Percentiles rank a stretch among this genome's conserved stretches.
phyloP scores from a whole-genome alignment of 2,113 vertebrate genomes.

The Vulpes ferrilata region DNA sequence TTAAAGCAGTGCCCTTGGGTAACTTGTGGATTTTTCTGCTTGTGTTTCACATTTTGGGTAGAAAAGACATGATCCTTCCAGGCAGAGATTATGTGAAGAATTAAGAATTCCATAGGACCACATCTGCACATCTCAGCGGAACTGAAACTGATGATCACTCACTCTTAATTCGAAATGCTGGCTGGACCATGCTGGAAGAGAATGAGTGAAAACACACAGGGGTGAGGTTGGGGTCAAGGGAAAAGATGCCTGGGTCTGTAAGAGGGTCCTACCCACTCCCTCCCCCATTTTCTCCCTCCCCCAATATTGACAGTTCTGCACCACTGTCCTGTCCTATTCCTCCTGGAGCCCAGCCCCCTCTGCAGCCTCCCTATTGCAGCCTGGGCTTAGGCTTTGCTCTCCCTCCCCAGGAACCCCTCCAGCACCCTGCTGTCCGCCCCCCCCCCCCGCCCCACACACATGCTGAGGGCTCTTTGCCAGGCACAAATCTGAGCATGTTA shows the following conservation, averaged over 20 bases:
- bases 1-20: not conserved
- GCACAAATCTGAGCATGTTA: not conserved
- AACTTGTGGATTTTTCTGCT: not conserved
- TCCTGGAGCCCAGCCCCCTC: too few species aligned
- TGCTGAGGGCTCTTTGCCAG: not conserved
- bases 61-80: not conserved
- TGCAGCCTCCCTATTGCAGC: not conserved
- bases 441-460: too few species aligned
- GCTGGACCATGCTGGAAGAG: not conserved
- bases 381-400: not conserved
- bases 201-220: accelerated
- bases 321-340: not conserved
- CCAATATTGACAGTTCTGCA: not conserved
- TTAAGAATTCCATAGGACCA: not conserved
- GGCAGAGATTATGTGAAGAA: slow-evolving; percentile 18
- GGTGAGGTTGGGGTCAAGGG: not conserved
- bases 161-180: not conserved
- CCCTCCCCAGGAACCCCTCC: not conserved
- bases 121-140: not conserved
- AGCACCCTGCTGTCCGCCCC: not conserved
- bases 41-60: not conserved
- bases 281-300: not conserved
- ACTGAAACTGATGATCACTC: not conserved
- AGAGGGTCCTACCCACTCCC: not conserved
- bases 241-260: not conserved